These are phyloP conservation scores for Thysanoteuthis rhombus DNA, from an alignment of 2,888 invertebrate species.

Conservation along the genomic window DNA sequence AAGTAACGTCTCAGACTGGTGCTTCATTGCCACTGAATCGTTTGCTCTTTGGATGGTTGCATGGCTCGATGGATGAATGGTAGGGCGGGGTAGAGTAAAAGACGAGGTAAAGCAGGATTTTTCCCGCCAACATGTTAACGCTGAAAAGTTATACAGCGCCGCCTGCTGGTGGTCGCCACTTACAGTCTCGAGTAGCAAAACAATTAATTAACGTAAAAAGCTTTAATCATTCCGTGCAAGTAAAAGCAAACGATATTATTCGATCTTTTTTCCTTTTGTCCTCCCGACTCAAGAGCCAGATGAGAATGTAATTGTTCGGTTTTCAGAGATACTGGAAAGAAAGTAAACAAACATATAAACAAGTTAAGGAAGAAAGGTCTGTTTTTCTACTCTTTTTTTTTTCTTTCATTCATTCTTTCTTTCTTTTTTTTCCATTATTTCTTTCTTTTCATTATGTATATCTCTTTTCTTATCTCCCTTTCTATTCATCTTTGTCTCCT, in stretches of 20 bases:
- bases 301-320: background rate
- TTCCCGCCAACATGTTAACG: background rate
- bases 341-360: background rate
- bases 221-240: background rate
- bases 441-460: too few relatives aligned
- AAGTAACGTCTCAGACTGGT: background rate
- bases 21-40: background rate
- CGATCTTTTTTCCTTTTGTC: background rate
- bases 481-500: too few relatives aligned
- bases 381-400: background rate
- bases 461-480: too few relatives aligned
- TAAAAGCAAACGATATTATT: background rate
- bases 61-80: background rate
- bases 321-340: background rate
- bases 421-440: too few relatives aligned
- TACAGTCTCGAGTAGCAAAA: background rate
- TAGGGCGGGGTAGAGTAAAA: background rate
- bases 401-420: background rate
- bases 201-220: background rate
- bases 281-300: background rate
- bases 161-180: background rate
- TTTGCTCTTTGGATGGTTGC: background rate
- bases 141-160: background rate
- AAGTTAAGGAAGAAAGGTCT: background rate
- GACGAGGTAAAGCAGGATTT: background rate